These are phyloP conservation scores for Lamellibrachia luymesi DNA, from an alignment of 1,140 invertebrate species.

Conservation along the genomic window DNA sequence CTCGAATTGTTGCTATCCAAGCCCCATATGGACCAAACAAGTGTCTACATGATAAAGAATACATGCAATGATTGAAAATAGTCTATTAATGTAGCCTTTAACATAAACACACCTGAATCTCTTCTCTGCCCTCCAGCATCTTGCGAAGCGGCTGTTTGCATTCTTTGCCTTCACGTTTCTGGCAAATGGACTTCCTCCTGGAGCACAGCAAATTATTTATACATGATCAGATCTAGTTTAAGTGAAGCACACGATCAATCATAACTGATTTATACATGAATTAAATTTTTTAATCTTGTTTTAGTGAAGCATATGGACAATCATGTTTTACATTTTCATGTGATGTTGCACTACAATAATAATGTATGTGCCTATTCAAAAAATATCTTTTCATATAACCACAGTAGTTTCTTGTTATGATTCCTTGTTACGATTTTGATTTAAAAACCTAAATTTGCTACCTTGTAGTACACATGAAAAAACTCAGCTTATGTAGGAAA, in stretches of 20 bases:
- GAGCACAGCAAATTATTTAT: constrained; percentile 4
- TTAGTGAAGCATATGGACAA: neutral
- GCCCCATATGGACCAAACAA: too few relatives aligned
- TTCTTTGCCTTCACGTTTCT: constrained; percentile 21
- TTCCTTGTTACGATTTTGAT: too few relatives aligned
- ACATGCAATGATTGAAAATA: neutral
- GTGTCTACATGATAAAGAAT: too few relatives aligned
- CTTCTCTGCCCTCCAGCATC: constrained; percentile 27
- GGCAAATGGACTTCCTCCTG: constrained; percentile 19
- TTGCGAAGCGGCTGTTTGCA: constrained; percentile 17
- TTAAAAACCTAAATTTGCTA: too few relatives aligned
- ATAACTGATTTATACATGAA: constrained; percentile 7
- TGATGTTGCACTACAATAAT: neutral
- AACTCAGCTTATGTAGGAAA: too few relatives aligned
- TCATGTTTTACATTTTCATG: neutral
- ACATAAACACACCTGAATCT: constrained; percentile 27
- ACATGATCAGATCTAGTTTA: neutral
- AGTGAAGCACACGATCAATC: neutral
- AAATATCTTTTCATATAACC: neutral
- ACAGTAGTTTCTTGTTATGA: too few relatives aligned
- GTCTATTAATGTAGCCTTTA: neutral
- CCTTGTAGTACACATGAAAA: too few relatives aligned
- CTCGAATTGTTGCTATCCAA: too few relatives aligned
- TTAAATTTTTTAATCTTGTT: neutral
- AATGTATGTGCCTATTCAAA: neutral